Conservation (phyloP, 1,140 invertebrate genomes). For the Calliphora vicina region DNA sequence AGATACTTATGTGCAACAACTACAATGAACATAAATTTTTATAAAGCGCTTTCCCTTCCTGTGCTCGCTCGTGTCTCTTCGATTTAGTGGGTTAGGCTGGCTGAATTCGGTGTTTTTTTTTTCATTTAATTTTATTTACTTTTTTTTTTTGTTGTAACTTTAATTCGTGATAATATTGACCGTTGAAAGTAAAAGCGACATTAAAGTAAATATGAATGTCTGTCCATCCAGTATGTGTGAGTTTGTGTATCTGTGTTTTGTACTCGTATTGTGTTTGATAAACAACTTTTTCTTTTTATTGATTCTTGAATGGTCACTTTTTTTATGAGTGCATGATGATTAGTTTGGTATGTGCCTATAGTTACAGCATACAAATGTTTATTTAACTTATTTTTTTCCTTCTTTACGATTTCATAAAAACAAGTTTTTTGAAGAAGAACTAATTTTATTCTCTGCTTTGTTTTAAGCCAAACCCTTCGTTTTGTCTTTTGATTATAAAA, state of each 20-base stretch:
- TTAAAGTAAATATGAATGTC: background rate
- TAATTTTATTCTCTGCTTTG: background rate
- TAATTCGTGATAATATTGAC: slow-evolving; percentile 26
- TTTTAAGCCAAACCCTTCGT: background rate
- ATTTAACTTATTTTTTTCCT: background rate
- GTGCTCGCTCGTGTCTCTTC: slow-evolving; percentile 22
- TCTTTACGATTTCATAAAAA: background rate
- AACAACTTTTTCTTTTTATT: slow-evolving; percentile 35
- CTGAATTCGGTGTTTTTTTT: background rate
- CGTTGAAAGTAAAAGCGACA: slow-evolving; percentile 25
- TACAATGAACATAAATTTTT: background rate
- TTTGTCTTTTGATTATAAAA: no score
- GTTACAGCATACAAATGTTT: slow-evolving; percentile 25
- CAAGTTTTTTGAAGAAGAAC: background rate
- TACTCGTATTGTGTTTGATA: background rate
- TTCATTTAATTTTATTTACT: background rate
- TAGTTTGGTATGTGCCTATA: background rate
- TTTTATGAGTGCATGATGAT: background rate
- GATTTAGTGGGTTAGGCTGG: slow-evolving; percentile 18
- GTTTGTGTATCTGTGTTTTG: background rate
- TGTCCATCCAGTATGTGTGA: no score
- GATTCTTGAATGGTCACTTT: slow-evolving; percentile 16
- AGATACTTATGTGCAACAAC: background rate
- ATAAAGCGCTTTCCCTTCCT: slow-evolving; percentile 24
- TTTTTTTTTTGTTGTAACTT: background rate